Percentiles rank a stretch among this genome's conserved stretches.
phyloP scores from a whole-genome alignment of 64 coral and sea anemone species.

The Dendrophyllia cribrosa region DNA sequence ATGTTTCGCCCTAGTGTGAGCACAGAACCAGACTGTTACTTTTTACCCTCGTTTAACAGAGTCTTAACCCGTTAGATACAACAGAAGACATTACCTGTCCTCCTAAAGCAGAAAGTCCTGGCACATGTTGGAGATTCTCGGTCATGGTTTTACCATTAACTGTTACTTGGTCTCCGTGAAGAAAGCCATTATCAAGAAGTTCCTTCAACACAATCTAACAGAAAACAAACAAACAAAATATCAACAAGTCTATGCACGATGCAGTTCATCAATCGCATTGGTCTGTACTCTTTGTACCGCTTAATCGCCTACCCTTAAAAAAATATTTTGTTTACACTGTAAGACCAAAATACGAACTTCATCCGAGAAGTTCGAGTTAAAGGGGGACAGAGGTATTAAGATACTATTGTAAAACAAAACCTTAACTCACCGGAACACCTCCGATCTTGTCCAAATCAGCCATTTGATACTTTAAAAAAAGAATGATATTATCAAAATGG shows the following conservation, averaged over 20 bases:
- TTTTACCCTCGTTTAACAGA: not conserved
- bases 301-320: too few species aligned
- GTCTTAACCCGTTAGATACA: not conserved
- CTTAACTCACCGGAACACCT: slow-evolving; percentile 54
- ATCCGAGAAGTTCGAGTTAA: not conserved
- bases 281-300: too few species aligned
- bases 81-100: not conserved
- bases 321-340: too few species aligned
- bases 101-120: not conserved
- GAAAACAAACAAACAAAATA: not conserved
- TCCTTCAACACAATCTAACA: slow-evolving; percentile 60
- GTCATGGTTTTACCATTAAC: slow-evolving; percentile 58
- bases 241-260: not conserved
- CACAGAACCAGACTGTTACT: too few species aligned
- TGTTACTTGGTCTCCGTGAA: slow-evolving; percentile 66
- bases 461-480: slow-evolving; percentile 79
- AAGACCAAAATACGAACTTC: too few species aligned
- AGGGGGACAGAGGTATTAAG: not conserved
- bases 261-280: too few species aligned
- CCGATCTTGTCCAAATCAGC: slow-evolving; percentile 83
- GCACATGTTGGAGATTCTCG: slow-evolving; percentile 40
- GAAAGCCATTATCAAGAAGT: slow-evolving; percentile 50
- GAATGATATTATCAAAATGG: not conserved
- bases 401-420: not conserved
- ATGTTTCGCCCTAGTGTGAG: too few species aligned